Percentiles rank a stretch among this genome's conserved stretches.
Evolutionary conservation across 2,113 vertebrate genomes (phyloP).

Genomic region (Gavia stellata): DNA sequence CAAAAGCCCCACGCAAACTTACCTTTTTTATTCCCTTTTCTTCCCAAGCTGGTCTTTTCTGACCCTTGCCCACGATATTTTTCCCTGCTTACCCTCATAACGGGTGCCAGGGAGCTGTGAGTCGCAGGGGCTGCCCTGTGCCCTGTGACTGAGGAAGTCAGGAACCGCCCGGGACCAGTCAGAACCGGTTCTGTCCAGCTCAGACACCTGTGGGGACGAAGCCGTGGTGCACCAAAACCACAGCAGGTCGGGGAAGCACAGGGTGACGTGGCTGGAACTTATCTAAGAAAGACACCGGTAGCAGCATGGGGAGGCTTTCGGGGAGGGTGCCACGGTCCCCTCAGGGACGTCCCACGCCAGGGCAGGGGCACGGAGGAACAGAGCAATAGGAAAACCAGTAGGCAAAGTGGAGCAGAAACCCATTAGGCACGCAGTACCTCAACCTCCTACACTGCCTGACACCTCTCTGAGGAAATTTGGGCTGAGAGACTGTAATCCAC

Average conservation of each 20-base stretch:
- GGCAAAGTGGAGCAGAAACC: background rate
- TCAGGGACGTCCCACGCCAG: too few species aligned
- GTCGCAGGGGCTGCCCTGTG: rapidly evolving
- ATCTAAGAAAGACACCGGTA: too few species aligned
- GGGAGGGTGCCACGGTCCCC: background rate
- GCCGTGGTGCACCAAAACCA: background rate
- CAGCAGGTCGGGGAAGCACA: rapidly evolving
- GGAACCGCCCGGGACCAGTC: background rate
- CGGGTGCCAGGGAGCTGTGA: rapidly evolving
- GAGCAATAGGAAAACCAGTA: background rate
- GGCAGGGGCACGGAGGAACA: background rate
- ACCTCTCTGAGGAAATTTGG: background rate
- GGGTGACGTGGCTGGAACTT: too few species aligned
- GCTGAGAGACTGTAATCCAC: background rate
- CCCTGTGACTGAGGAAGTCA: too few species aligned
- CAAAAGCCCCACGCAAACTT: background rate
- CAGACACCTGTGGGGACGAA: background rate
- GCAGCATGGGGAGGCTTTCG: background rate
- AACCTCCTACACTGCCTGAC: conserved; percentile 2
- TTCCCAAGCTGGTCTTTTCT: background rate
- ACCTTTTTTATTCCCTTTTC: background rate
- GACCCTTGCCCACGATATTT: background rate
- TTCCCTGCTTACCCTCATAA: background rate
- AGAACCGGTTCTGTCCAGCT: background rate
- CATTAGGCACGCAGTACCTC: background rate